Conservation (phyloP, 2,797 vertebrate genomes). For the Okamejei kenojei region DNA sequence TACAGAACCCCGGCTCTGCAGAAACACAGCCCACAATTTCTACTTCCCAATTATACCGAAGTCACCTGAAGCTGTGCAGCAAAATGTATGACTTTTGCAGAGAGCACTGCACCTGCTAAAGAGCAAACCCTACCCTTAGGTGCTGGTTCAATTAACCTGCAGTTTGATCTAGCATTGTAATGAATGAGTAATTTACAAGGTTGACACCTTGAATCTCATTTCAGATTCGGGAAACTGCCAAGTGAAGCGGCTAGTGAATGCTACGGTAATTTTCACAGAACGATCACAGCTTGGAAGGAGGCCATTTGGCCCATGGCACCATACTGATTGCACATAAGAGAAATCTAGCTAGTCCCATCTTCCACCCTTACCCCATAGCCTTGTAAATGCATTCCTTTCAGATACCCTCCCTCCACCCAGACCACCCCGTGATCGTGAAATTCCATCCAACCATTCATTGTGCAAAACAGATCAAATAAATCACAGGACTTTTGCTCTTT, state of each 20-base stretch:
- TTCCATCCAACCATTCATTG: too few species aligned
- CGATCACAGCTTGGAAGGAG: too few species aligned
- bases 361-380: too few species aligned
- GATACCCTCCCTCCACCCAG: too few species aligned
- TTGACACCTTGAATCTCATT: neutral
- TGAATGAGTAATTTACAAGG: neutral
- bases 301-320: too few species aligned
- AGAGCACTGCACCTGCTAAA: neutral
- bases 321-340: too few species aligned
- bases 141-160: neutral
- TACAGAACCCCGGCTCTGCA: neutral
- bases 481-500: too few species aligned
- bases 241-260: neutral
- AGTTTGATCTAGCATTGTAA: neutral
- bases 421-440: too few species aligned
- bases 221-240: slow-evolving; percentile 18
- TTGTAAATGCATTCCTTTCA: too few species aligned
- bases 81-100: neutral
- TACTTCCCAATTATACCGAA: neutral
- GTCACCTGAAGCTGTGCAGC: neutral
- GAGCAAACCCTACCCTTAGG: neutral
- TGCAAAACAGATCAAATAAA: too few species aligned
- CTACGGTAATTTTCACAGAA: neutral
- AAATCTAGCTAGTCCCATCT: too few species aligned
- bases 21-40: neutral